Percentiles rank a stretch among this genome's conserved stretches.
Conservation (phyloP, 2,888 invertebrate genomes). For the Rhyacophila evoluta region DNA sequence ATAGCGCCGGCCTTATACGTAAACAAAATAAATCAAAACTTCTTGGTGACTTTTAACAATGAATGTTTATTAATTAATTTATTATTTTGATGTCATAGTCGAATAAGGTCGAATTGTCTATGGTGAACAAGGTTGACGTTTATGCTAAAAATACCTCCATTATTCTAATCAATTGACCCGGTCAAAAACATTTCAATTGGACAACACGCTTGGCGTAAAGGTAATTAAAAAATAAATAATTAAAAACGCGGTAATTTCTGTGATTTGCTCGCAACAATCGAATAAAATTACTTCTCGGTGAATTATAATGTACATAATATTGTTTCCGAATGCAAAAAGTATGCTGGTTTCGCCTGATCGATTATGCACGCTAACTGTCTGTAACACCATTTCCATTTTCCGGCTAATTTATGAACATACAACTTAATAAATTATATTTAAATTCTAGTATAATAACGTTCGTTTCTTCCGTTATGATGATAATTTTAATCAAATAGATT, state of each 20-base stretch:
- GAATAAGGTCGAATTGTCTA: no score
- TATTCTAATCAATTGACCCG: background rate
- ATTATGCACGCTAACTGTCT: background rate
- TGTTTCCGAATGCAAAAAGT: background rate
- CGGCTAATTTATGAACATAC: background rate
- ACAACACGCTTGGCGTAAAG: background rate
- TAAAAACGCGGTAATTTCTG: background rate
- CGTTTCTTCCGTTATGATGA: no score
- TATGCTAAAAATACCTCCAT: background rate
- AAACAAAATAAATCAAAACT: no score
- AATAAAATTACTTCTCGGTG: background rate
- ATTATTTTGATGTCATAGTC: no score
- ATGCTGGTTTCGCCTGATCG: background rate
- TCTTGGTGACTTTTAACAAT: no score
- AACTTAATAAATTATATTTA: no score
- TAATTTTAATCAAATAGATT: no score
- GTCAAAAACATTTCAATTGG: background rate
- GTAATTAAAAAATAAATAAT: background rate
- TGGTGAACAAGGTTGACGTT: no score
- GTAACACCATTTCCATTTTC: background rate
- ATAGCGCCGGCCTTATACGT: no score
- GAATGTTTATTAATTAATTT: no score
- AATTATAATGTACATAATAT: background rate
- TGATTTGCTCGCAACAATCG: background rate
- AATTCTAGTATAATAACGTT: no score